Evolutionary conservation across 2,113 vertebrate genomes (phyloP).

Genomic region (Poecilia latipinna): DNA sequence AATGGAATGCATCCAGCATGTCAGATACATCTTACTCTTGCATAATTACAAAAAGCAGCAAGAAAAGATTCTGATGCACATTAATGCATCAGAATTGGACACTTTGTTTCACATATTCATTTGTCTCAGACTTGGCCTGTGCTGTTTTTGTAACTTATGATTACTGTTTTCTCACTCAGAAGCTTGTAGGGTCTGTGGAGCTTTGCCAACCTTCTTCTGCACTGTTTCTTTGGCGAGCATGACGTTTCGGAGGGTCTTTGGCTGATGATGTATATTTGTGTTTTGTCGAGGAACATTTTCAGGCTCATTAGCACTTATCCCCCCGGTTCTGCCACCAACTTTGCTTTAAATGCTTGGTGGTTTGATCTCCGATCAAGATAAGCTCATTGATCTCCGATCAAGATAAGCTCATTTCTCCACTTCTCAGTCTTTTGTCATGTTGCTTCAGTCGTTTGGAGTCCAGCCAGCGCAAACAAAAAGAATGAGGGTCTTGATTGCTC

Average conservation of each 20-base stretch:
- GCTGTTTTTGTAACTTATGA: constrained; percentile 26
- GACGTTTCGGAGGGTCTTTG: constrained; percentile 40
- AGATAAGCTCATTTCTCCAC: constrained; percentile 61
- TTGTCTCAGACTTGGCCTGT: constrained; percentile 20
- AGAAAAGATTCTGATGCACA: constrained; percentile 1
- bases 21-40: background rate
- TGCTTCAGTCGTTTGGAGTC: constrained; percentile 63
- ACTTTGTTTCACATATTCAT: constrained; percentile 22
- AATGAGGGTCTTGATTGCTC: constrained; percentile 53
- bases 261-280: constrained; percentile 33
- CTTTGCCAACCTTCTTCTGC: constrained; percentile 15
- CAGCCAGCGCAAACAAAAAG: constrained; percentile 64
- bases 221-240: constrained; percentile 28
- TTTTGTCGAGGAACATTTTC: constrained; percentile 62
- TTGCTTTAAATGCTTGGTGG: constrained; percentile 29
- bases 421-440: constrained; percentile 62
- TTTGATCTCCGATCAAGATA: constrained; percentile 63
- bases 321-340: constrained; percentile 1
- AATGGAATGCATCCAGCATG: background rate
- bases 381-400: constrained; percentile 55
- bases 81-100: constrained; percentile 24
- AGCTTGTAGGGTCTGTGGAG: constrained; percentile 5
- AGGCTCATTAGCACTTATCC: constrained; percentile 67
- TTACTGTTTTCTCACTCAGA: constrained; percentile 32
- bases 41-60: constrained; percentile 4